These are phyloP conservation scores for Cotesia typhae DNA, from an alignment of 1,140 invertebrate genomes.

Conservation along the genomic window DNA sequence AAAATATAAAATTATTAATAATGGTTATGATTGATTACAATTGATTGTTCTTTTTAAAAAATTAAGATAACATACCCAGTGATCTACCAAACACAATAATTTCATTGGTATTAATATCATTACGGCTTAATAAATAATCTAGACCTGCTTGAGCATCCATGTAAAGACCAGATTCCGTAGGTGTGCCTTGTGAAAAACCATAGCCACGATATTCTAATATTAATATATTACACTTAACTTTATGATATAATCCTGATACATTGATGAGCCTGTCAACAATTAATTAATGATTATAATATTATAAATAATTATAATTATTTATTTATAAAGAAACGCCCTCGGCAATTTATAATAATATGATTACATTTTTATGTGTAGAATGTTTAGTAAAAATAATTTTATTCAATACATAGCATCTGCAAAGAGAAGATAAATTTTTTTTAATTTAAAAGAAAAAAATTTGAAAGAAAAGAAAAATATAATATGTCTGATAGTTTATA, in stretches of 20 bases:
- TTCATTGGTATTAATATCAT: conserved; percentile 84
- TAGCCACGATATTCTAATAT: conserved; percentile 95
- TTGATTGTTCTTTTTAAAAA: background rate
- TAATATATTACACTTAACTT: conserved; percentile 84
- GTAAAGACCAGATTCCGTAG: conserved; percentile 87
- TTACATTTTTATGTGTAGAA: no score
- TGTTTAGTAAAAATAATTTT: no score
- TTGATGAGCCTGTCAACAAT: conserved; percentile 73
- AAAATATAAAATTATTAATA: conserved; percentile 37
- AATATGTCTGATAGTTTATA: no score
- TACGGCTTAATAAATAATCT: conserved; percentile 81
- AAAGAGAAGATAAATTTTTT: no score
- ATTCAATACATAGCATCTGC: no score
- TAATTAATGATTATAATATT: background rate
- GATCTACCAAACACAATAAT: conserved; percentile 95
- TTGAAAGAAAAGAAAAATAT: no score
- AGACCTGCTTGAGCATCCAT: conserved; percentile 88
- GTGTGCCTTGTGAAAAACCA: conserved; percentile 89
- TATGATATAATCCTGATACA: conserved; percentile 80
- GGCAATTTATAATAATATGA: no score
- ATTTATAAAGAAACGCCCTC: no score
- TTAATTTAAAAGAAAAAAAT: no score
- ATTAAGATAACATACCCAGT: conserved; percentile 70
- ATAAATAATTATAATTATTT: conserved; percentile 15
- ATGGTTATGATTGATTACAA: background rate